Evolutionary conservation across 2,797 vertebrate genomes (phyloP).

Genomic region (Peromyscus eremicus): DNA sequence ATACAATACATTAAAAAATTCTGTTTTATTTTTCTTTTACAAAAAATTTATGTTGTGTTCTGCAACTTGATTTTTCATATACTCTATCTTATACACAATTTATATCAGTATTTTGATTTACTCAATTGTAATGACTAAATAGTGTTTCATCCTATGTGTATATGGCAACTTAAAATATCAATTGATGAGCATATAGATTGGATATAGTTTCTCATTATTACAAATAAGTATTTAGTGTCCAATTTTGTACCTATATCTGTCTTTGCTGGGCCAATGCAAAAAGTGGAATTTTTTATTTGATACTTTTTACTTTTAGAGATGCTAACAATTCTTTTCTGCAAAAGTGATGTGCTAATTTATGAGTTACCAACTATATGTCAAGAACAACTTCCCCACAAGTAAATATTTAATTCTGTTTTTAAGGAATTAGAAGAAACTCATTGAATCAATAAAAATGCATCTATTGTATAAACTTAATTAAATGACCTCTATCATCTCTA

Average conservation of each 20-base stretch:
- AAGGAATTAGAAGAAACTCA: conserved; percentile 42
- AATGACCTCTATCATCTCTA: conserved; percentile 20
- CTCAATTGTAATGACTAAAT: background rate
- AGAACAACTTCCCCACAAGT: conserved; percentile 6
- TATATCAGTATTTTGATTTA: background rate
- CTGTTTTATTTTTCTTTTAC: conserved; percentile 2
- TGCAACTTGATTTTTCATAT: conserved; percentile 11
- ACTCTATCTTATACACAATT: background rate
- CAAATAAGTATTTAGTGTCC: background rate
- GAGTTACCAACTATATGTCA: background rate
- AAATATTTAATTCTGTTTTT: conserved; percentile 49
- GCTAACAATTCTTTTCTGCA: background rate
- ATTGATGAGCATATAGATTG: background rate
- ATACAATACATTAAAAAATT: background rate
- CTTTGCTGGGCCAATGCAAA: background rate
- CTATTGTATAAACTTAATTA: conserved; percentile 9
- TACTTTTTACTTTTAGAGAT: conserved; percentile 18
- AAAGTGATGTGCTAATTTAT: conserved; percentile 9
- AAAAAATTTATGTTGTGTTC: conserved; percentile 13
- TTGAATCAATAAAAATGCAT: conserved; percentile 23
- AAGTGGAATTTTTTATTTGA: conserved; percentile 23
- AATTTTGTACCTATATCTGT: background rate
- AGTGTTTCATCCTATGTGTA: background rate
- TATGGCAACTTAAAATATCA: background rate
- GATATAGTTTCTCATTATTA: conserved; percentile 22